Evolutionary conservation across 2,797 vertebrate species (phyloP).

Genomic region (Taeniopygia guttata): DNA sequence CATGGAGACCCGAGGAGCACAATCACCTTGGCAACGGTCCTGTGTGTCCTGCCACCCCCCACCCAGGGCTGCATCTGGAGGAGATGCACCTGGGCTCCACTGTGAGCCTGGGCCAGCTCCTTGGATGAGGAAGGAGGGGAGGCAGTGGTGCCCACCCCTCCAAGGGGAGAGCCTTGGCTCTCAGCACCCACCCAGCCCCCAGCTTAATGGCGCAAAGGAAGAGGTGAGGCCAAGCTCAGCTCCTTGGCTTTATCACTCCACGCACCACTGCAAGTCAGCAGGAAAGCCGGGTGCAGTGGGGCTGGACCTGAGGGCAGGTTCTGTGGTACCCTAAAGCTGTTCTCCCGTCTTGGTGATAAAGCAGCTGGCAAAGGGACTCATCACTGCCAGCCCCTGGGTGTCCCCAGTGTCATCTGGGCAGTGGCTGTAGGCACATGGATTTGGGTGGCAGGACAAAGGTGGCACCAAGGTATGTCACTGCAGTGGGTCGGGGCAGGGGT

Average conservation of each 20-base stretch:
- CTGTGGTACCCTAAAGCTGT: not conserved
- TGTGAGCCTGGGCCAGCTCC: not conserved
- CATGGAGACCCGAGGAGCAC: slow-evolving; percentile 6
- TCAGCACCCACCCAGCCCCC: not conserved
- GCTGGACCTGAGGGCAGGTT: not conserved
- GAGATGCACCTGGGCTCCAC: not conserved
- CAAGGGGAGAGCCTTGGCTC: not conserved
- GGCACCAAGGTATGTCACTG: not conserved
- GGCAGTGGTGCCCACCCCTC: not conserved
- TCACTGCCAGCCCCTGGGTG: not conserved
- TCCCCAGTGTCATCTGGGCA: not conserved
- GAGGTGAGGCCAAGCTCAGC: not conserved
- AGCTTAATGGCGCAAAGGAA: not conserved
- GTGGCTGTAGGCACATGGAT: not conserved
- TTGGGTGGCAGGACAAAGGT: rapidly evolving
- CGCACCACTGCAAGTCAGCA: not conserved
- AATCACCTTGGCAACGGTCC: not conserved
- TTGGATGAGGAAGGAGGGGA: not conserved
- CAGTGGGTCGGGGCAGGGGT: rapidly evolving
- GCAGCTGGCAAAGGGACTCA: not conserved
- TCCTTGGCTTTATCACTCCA: slow-evolving; percentile 49
- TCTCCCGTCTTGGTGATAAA: not conserved
- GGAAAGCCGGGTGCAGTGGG: not conserved
- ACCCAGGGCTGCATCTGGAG: not conserved
- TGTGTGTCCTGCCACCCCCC: not conserved